These are phyloP conservation scores for Cinclus mexicanus DNA, from an alignment of 2,113 vertebrate species.

Conservation along the genomic window DNA sequence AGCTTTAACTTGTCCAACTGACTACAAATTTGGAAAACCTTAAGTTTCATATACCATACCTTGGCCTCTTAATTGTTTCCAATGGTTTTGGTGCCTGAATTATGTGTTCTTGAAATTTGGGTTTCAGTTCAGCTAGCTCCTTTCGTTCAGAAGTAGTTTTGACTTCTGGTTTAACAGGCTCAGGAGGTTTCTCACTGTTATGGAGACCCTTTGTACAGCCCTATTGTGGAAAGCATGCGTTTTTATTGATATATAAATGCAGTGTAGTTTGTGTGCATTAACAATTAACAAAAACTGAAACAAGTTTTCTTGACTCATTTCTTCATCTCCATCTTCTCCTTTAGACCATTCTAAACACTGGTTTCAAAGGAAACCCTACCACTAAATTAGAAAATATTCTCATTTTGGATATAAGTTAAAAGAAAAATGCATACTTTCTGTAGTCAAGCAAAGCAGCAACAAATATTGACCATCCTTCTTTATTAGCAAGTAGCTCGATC, in stretches of 20 bases:
- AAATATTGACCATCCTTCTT: background rate
- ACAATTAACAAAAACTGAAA: background rate
- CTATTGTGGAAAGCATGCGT: conserved; percentile 60
- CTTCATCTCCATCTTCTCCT: background rate
- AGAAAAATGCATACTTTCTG: background rate
- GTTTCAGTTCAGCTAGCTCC: conserved; percentile 82
- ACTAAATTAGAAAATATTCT: background rate
- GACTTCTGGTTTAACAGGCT: conserved; percentile 93
- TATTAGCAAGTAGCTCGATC: background rate
- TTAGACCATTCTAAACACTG: background rate
- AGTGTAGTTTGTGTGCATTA: background rate
- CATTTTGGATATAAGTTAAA: background rate
- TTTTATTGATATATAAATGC: background rate
- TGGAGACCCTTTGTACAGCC: conserved; percentile 96
- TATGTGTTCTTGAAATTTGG: conserved; percentile 90
- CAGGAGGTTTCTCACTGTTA: conserved; percentile 92
- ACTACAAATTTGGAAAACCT: background rate
- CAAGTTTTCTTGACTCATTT: background rate
- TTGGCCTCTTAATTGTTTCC: conserved; percentile 89
- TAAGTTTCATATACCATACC: conserved; percentile 69
- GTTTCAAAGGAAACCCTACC: background rate
- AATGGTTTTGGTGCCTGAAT: conserved; percentile 92
- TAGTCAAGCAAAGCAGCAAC: background rate
- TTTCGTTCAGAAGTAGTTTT: conserved; percentile 87
- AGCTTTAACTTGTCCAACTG: background rate